A percentile compares a stretch with the other conserved stretches of the same genome.
Evolutionary conservation across 1,140 invertebrate species (phyloP).

Genomic region (Tachypleus tridentatus): DNA sequence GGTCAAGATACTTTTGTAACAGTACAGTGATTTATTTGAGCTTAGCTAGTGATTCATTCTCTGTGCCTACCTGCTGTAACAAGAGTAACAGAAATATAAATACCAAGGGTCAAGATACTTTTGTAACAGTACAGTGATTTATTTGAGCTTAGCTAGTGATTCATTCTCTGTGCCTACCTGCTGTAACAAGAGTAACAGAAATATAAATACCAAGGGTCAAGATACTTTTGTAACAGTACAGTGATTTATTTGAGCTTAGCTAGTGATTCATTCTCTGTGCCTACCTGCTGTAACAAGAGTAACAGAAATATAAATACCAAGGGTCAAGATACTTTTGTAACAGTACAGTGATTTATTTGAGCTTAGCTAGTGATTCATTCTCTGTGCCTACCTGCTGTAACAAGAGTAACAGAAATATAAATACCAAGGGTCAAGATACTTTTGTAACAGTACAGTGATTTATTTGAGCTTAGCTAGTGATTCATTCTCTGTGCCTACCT

Average conservation of each 20-base stretch:
- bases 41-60: conserved; percentile 84
- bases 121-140: too few relatives aligned
- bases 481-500: conserved; percentile 76
- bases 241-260: conserved; percentile 78
- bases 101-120: too few relatives aligned
- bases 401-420: too few relatives aligned
- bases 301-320: too few relatives aligned
- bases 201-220: too few relatives aligned
- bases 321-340: too few relatives aligned
- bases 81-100: too few relatives aligned
- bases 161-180: conserved; percentile 79
- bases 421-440: too few relatives aligned
- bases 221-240: too few relatives aligned
- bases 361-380: conserved; percentile 82
- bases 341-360: conserved; percentile 43
- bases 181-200: conserved; percentile 40
- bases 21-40: conserved; percentile 44
- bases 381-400: conserved; percentile 69
- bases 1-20: too few relatives aligned
- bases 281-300: conserved; percentile 56
- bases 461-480: conserved; percentile 86
- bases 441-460: too few relatives aligned
- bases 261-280: conserved; percentile 74
- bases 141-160: conserved; percentile 83
- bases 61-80: conserved; percentile 66